These are phyloP conservation scores for Petrophora chlorosata DNA, from an alignment of 2,888 invertebrate species.

Conservation along the genomic window DNA sequence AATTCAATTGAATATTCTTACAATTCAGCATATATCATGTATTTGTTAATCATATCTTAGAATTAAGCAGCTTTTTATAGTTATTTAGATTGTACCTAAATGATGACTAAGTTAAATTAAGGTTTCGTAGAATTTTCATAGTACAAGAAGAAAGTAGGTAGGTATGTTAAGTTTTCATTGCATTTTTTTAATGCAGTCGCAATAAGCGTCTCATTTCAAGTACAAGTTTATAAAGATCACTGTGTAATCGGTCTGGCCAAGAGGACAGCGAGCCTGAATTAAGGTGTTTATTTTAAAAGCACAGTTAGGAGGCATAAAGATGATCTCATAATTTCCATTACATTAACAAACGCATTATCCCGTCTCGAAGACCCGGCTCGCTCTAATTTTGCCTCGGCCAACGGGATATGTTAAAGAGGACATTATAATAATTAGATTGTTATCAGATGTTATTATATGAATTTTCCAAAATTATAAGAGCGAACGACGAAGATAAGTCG, in stretches of 20 bases:
- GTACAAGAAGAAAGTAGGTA: no score
- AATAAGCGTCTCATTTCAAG: no score
- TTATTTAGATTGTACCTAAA: no score
- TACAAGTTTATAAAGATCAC: conserved; percentile 4
- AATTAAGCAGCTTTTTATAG: no score
- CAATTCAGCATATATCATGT: no score
- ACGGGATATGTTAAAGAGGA: conserved; percentile 82
- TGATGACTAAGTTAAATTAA: no score
- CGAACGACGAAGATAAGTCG: conserved; percentile 73
- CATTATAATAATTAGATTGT: conserved; percentile 83
- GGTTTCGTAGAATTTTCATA: no score
- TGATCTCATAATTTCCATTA: conserved; percentile 76
- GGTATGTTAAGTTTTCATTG: no score
- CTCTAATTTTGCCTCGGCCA: conserved; percentile 70
- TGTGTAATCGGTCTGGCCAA: conserved; percentile 18
- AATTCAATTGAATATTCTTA: no score
- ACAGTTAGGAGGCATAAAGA: conserved; percentile 71
- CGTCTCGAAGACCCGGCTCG: conserved; percentile 63
- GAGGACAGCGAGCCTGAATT: conserved; percentile 27
- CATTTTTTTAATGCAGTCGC: no score
- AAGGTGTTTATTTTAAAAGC: conserved; percentile 76
- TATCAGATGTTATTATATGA: conserved; percentile 82
- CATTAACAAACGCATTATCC: conserved; percentile 76
- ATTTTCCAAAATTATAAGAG: conserved; percentile 80
- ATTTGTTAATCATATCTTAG: no score